Conservation (phyloP, 2,113 vertebrate genomes). For the Phocoena sinus region DNA sequence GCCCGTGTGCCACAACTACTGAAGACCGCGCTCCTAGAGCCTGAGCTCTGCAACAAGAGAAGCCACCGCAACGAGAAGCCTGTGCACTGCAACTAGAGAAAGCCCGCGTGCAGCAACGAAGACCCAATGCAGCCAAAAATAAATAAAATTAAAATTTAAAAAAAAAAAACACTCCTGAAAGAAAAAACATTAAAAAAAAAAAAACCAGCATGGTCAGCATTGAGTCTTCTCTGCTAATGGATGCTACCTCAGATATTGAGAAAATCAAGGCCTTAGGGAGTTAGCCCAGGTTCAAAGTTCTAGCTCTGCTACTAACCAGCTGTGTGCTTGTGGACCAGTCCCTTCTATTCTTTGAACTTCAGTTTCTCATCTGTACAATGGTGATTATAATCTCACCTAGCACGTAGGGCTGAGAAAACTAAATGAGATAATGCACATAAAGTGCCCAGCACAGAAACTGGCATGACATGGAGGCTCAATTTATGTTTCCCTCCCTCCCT, state of each 20-base stretch:
- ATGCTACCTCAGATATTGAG: not conserved
- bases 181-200: not conserved
- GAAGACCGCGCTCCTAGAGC: too few species aligned
- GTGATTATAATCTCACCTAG: not conserved
- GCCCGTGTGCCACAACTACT: too few species aligned
- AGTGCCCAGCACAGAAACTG: not conserved
- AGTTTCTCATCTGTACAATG: not conserved
- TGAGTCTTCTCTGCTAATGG: not conserved
- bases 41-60: too few species aligned
- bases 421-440: not conserved
- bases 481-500: not conserved
- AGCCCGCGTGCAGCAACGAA: too few species aligned
- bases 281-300: not conserved
- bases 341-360: not conserved
- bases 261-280: not conserved
- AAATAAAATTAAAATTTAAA: too few species aligned
- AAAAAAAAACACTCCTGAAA: too few species aligned
- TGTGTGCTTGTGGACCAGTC: not conserved
- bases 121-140: too few species aligned
- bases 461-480: not conserved
- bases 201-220: not conserved
- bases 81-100: too few species aligned
- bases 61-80: too few species aligned
- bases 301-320: not conserved
- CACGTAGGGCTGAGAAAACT: not conserved